These are phyloP conservation scores for Psilopogon haemacephalus DNA, from an alignment of 2,113 vertebrate species.

Conservation along the genomic window DNA sequence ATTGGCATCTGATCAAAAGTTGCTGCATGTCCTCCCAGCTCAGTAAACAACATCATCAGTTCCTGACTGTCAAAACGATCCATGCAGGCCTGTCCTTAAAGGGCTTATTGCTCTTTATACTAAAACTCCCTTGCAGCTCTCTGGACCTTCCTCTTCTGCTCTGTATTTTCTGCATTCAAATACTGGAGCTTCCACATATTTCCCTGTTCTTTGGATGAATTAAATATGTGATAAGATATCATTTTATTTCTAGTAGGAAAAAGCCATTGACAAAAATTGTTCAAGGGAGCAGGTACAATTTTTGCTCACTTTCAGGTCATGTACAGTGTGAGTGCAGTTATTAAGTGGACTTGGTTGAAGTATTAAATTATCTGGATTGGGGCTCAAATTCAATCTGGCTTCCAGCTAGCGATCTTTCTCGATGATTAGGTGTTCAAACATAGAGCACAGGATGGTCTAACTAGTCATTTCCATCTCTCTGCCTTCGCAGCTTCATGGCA, in stretches of 20 bases:
- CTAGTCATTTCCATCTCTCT: not conserved
- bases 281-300: not conserved
- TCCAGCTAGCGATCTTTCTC: no score
- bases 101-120: not conserved
- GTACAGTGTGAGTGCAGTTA: not conserved
- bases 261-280: not conserved
- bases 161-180: not conserved
- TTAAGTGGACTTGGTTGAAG: not conserved
- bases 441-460: not conserved
- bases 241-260: not conserved
- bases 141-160: not conserved
- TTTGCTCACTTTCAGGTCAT: not conserved
- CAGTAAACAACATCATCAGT: not conserved
- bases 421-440: not conserved
- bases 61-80: not conserved
- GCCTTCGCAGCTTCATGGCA: not conserved
- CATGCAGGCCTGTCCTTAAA: not conserved
- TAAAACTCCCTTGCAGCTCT: not conserved
- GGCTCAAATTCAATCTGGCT: no score
- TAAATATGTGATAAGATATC: not conserved
- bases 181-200: not conserved
- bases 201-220: not conserved
- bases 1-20: not conserved
- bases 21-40: conserved; percentile 7
- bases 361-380: not conserved